phyloP scores from a whole-genome alignment of 2,797 vertebrate genomes.

The Crocodylus rhombifer region DNA sequence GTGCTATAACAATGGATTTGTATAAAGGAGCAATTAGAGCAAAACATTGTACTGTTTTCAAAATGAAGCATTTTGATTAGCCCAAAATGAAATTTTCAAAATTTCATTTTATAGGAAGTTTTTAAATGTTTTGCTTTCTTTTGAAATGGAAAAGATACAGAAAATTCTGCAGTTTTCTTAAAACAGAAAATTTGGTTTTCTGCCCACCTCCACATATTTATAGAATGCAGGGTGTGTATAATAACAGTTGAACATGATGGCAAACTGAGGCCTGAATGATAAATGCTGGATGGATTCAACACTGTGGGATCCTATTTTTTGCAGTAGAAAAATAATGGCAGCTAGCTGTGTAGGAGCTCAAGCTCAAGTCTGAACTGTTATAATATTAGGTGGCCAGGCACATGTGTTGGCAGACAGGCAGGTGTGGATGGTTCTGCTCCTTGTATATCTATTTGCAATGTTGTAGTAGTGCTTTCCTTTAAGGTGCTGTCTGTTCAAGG shows the following conservation, averaged over 20 bases:
- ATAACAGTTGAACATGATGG: not conserved
- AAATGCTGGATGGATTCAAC: not conserved
- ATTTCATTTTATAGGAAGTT: not conserved
- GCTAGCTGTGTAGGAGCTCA: not conserved
- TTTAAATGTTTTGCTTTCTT: not conserved
- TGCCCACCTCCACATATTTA: not conserved
- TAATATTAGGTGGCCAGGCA: not conserved
- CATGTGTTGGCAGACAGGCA: accelerated
- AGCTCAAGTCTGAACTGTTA: not conserved
- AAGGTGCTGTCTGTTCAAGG: not conserved
- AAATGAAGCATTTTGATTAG: not conserved
- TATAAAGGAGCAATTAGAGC: not conserved
- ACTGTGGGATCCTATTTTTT: not conserved
- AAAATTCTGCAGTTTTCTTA: not conserved
- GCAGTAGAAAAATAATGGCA: not conserved
- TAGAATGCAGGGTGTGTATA: not conserved
- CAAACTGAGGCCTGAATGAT: not conserved
- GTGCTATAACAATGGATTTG: not conserved
- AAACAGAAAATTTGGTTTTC: not conserved
- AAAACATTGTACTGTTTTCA: not conserved
- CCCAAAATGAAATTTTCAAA: not conserved
- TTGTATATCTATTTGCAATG: not conserved
- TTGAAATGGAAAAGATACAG: not conserved
- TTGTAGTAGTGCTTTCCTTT: not conserved
- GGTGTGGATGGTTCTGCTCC: not conserved